Evolutionary conservation across 2,797 vertebrate species (phyloP).

Genomic region (Semaprochilodus insignis): DNA sequence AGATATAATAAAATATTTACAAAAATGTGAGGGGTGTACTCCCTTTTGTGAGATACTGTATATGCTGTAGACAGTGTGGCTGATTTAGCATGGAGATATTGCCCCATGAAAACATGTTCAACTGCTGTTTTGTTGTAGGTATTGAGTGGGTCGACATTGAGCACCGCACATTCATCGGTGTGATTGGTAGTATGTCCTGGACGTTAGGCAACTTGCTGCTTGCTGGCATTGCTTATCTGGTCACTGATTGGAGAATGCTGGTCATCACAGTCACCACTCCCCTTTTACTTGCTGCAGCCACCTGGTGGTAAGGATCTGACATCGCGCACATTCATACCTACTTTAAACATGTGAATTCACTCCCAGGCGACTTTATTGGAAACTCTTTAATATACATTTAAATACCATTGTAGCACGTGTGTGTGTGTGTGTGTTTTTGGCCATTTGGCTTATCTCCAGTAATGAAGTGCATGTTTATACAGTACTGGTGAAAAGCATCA

Average conservation of each 20-base stretch:
- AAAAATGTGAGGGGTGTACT: too few species aligned
- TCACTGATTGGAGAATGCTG: slow-evolving; percentile 73
- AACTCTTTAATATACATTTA: too few species aligned
- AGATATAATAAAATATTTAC: too few species aligned
- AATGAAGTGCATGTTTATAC: too few species aligned
- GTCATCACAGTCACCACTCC: slow-evolving; percentile 77
- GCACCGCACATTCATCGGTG: slow-evolving; percentile 68
- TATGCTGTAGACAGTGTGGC: too few species aligned
- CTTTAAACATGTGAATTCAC: too few species aligned
- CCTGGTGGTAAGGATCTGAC: slow-evolving; percentile 82
- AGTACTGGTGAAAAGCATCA: too few species aligned
- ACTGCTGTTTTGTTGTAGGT: slow-evolving; percentile 54
- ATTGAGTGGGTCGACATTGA: slow-evolving; percentile 76
- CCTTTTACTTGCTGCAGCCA: slow-evolving; percentile 77
- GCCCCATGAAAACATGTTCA: not conserved
- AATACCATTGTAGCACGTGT: too few species aligned
- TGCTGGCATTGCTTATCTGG: slow-evolving; percentile 68
- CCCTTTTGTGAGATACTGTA: too few species aligned
- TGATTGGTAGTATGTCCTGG: slow-evolving; percentile 73
- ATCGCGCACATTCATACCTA: not conserved
- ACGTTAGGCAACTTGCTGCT: slow-evolving; percentile 73
- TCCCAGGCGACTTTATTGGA: too few species aligned
- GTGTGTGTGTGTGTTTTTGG: too few species aligned
- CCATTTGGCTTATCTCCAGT: too few species aligned
- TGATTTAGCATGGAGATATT: not conserved